Evolutionary conservation across 2,113 vertebrate genomes (phyloP), one percentile per base, ranked within the genome.

Genomic region (Etheostoma spectabile): DNA sequence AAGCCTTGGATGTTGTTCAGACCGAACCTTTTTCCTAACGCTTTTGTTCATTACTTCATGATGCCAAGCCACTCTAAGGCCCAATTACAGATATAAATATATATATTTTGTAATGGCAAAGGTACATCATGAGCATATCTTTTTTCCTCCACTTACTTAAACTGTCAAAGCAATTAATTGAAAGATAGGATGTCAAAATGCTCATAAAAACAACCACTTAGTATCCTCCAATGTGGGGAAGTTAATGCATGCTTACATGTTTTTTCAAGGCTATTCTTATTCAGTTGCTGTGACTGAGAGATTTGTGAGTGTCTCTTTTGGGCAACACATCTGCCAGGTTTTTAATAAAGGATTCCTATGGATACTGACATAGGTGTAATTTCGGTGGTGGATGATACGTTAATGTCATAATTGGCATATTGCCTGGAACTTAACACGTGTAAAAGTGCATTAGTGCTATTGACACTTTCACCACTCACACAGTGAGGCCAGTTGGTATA

Each of bases 131-230:
- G 22, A 63, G 33, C 48, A 16, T 8, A 1, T 72, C n/a, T 48
- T 6, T 42, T 56, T 13, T 52, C 48, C 14, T 5, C 24, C 27
- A 42, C 66, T 74, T 64, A 70, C 19, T 78, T 35, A 85, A 67
- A 77, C 67, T 49, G 65, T 63, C 76, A 82, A 79, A 80, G 75
- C 60, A 83, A 78, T 83, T 69, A 74, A 76, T 55, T 72, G 64
- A 74, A 88, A 90, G 76, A 79, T 79, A 55, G 52, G 65, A 21
- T 82, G 75, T 89, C 67, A 79, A 74, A 82, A 76, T 51, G 56
- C 22, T 87, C 69, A 69, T 79, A 67, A 85, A 78, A 77, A 78
- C 74, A 89, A 74, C 64, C 69, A 68, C 60, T 77, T 82, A 51
- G 51, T 52, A 69, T 81, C 46, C 24, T 51, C 22, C 52, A 56